Percentiles rank a stretch among this genome's conserved stretches.
Conservation (phyloP, 2,797 vertebrate genomes). For the Arnoldichthys spilopterus region DNA sequence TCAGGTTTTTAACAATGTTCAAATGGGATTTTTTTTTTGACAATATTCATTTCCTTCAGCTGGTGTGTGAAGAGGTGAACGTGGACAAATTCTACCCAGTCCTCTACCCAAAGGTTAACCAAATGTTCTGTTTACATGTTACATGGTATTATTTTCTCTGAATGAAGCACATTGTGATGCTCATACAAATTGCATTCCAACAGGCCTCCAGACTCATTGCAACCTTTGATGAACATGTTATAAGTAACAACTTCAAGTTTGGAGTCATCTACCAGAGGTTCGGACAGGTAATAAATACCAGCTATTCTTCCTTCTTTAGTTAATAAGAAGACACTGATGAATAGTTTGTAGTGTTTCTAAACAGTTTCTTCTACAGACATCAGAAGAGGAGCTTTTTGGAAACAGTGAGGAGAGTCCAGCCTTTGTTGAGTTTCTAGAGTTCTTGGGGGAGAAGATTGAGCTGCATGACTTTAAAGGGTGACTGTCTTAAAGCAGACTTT, state of each 20-base stretch:
- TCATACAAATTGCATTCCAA: constrained; percentile 14
- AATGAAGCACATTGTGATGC: background rate
- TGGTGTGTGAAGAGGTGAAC: constrained; percentile 93
- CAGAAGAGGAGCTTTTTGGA: constrained; percentile 92
- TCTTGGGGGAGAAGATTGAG: constrained; percentile 91
- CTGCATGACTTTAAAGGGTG: constrained; percentile 97
- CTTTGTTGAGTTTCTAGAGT: constrained; percentile 89
- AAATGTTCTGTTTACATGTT: background rate
- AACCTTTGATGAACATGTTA: constrained; percentile 94
- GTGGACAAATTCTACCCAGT: constrained; percentile 94
- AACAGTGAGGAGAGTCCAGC: constrained; percentile 91
- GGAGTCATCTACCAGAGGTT: constrained; percentile 95
- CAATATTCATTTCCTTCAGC: constrained; percentile 68
- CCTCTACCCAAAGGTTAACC: constrained; percentile 92
- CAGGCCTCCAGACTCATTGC: constrained; percentile 94
- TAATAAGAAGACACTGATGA: background rate
- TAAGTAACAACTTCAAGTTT: constrained; percentile 97
- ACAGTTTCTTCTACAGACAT: constrained; percentile 76
- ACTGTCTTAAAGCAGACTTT: constrained; percentile 28
- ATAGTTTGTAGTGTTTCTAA: constrained; percentile 34
- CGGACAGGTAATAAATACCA: constrained; percentile 82
- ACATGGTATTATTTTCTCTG: background rate
- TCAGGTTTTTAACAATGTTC: background rate
- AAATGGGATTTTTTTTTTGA: background rate
- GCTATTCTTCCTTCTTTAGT: background rate